A percentile compares a stretch with the other conserved stretches of the same genome.
phyloP scores from a whole-genome alignment of 2,113 vertebrate genomes.

The Leuciscus idus region DNA sequence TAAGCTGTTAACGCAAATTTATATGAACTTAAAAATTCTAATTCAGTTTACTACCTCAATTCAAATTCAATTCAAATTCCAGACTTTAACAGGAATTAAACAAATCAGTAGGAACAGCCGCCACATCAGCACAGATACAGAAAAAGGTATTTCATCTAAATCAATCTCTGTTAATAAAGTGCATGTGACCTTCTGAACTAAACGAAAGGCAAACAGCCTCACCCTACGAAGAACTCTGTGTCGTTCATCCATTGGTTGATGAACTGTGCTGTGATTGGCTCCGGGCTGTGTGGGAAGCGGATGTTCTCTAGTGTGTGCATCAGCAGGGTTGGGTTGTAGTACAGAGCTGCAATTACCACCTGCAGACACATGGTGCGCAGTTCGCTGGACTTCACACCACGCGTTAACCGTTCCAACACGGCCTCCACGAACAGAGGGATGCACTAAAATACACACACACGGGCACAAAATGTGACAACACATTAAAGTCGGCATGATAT shows the following conservation, averaged over 20 bases:
- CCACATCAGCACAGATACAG: neutral
- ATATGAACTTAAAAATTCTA: neutral
- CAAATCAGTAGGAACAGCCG: neutral
- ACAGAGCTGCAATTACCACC: conserved; percentile 93
- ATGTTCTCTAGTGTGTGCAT: conserved; percentile 91
- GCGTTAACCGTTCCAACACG: conserved; percentile 90
- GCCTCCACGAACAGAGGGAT: conserved; percentile 94
- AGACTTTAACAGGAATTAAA: neutral
- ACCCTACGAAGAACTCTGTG: conserved; percentile 96
- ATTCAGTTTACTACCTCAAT: neutral
- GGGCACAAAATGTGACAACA: neutral
- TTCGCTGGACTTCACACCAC: conserved; percentile 93
- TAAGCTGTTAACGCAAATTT: neutral
- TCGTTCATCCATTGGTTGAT: conserved; percentile 99
- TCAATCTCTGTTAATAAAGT: neutral
- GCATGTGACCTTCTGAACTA: neutral
- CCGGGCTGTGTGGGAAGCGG: conserved; percentile 88
- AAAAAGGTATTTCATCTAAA: neutral
- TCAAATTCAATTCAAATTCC: neutral
- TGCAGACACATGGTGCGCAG: conserved; percentile 97
- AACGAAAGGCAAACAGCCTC: conserved; percentile 49
- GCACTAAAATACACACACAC: conserved; percentile 74
- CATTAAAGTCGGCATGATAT: too few relatives aligned
- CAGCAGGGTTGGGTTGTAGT: conserved; percentile 91
- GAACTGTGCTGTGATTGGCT: conserved; percentile 93